Base-by-base conservation (phyloP, 1,140 invertebrate species). In the Panagrolaimus sp. region DNA sequence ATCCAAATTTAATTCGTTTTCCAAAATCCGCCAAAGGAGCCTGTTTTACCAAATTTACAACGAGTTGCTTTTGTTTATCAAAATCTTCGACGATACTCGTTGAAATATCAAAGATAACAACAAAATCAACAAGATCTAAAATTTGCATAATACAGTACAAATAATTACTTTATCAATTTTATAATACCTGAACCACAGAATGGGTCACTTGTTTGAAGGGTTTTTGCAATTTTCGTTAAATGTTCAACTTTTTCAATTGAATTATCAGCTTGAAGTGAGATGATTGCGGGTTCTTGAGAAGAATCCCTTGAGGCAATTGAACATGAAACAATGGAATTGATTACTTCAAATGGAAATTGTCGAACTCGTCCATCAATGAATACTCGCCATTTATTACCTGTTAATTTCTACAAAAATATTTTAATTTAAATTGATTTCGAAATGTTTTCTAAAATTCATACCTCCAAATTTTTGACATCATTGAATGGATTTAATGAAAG, bases 361-460 rank as follows among this genome's bases (percentile, higher is more conserved):
- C 74, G 67, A n/a, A 76, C 80, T 47, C 78, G 66, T 15, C 73
- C 76, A 67, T 78, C 78, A 43, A 80, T 80, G 67, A 81, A 78
- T 4, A 78, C 77, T 28, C 76, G 66, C 75, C 73, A 73, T 64
- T 80, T 78, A 74, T 78, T 77, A 9, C 78, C 77, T 8, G 77
- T 58, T 28, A 58, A 28, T 58, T 58, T 58, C 28, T 28, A n/a
- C 8, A 38, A 38, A 38, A 38, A n/a, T n/a, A n/a, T n/a, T n/a
- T n/a, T n/a, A n/a, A n/a, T n/a, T n/a, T n/a, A n/a, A 38, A 38
- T 38, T 38, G 7, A 38, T 38, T 38, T 38, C 32, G 7, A 38
- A 38, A 7, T 38, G 32, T 38, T 2, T 2, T 38, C 32, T 38
- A 38, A 38, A 4, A 4, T 38, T 38, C 7, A 38, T 38, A 38